A percentile compares a stretch with the other conserved stretches of the same genome.
Conservation (phyloP, 2,113 vertebrate species). For the Zapornia atra region DNA sequence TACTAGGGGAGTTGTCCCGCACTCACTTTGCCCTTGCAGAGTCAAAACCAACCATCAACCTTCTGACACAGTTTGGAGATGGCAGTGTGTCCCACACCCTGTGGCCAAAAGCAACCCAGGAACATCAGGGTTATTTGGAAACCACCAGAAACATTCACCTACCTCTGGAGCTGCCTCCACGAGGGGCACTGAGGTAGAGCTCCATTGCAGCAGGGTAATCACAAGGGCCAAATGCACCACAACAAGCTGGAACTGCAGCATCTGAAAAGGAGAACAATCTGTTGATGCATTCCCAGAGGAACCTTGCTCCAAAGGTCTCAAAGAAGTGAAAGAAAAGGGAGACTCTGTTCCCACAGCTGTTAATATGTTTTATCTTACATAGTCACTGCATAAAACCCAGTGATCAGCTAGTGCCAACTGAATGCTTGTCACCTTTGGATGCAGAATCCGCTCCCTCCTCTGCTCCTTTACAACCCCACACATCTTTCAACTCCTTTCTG, state of each 20-base stretch:
- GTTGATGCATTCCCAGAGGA: neutral
- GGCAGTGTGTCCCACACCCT: rapidly evolving
- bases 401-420: neutral
- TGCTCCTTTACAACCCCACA: neutral
- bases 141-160: neutral
- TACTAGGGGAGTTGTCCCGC: neutral
- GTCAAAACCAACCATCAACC: rapidly evolving
- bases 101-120: neutral
- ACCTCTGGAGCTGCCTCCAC: constrained; percentile 63
- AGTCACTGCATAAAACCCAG: neutral
- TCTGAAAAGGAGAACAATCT: constrained; percentile 63
- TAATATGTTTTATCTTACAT: neutral
- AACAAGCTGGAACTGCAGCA: constrained; percentile 68
- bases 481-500: neutral
- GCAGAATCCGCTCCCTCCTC: neutral
- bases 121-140: neutral
- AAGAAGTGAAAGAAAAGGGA: neutral
- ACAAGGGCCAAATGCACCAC: constrained; percentile 59
- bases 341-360: neutral
- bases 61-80: neutral
- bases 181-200: constrained; percentile 14
- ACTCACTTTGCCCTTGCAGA: neutral
- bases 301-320: neutral
- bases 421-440: neutral
- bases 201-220: constrained; percentile 64